Conservation (phyloP, 2,113 vertebrate genomes). For the Syrrhaptes paradoxus region DNA sequence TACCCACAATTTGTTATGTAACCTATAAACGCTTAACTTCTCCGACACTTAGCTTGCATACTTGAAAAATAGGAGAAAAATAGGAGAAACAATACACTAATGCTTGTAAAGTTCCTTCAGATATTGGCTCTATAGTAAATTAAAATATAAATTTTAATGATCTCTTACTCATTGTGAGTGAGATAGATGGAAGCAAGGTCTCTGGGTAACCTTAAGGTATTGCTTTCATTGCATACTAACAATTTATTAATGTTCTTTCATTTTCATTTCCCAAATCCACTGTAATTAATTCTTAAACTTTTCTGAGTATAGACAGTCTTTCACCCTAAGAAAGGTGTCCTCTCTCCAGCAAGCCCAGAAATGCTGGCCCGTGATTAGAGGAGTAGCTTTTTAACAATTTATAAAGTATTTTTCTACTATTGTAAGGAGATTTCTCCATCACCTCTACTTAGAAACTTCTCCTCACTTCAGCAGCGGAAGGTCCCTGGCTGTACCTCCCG, state of each 20-base stretch:
- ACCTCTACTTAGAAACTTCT: not conserved
- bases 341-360: not conserved
- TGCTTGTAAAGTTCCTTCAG: conserved; percentile 33
- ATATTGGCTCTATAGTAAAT: conserved; percentile 30
- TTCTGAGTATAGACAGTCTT: not conserved
- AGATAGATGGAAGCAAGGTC: conserved; percentile 52
- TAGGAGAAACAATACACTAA: conserved; percentile 19
- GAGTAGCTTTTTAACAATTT: not conserved
- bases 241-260: conserved; percentile 12
- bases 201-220: conserved; percentile 4
- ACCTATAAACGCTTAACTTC: not conserved
- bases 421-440: not conserved
- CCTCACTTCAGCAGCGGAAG: not conserved
- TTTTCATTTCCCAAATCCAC: conserved; percentile 13
- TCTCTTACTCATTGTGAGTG: conserved; percentile 25
- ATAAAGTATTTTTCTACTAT: not conserved
- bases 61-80: no score
- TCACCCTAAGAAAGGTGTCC: not conserved
- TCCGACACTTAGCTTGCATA: not conserved
- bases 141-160: conserved; percentile 52
- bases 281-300: conserved; percentile 11
- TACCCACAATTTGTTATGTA: not conserved
- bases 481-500: not conserved
- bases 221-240: conserved; percentile 2
- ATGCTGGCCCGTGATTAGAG: accelerated